Evolutionary conservation across 2,797 vertebrate species (phyloP), one percentile per base, ranked within the genome.

Genomic region (Microhierax caerulescens): DNA sequence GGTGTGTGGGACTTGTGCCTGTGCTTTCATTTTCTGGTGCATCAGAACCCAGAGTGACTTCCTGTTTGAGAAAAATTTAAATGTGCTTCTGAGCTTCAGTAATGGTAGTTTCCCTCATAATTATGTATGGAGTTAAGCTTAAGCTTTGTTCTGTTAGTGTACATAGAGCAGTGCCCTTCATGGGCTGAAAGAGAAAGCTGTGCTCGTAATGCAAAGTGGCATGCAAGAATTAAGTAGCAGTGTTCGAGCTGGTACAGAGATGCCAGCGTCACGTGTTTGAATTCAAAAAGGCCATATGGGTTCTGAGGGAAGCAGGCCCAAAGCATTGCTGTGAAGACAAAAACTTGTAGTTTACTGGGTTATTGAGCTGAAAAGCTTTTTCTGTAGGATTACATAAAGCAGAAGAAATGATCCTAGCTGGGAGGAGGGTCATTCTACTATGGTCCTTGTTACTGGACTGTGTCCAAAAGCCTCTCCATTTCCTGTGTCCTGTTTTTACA

Each of bases 141-240:
- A 18, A 39, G 48, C 16, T 43, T 47, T 11, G n/a, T 24, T 36
- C 32, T 23, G 37, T 50, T 30, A 21, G 53, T 4, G 19, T 5
- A 25, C 41, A 4, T 18, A 41, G 41, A 48, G 48, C 9, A 15
- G 64, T 15, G 45, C 64, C 39, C 74, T 72, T 76, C 7, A 1
- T 10, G 39, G 68, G 57, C 61, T 56, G 36, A 15, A 28, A 36
- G 56, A 70, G 61, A 45, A 43, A 37, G 24, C n/a, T 37, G 32
- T 2, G 4, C 32, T 27, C 5, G 0, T 19, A 12, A 32, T 27
- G 10, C 14, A 0, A 16, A 19, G 34, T 18, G 48, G 25, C 24
- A 4, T 5, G 32, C 32, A 12, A n/a, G 22, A 23, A 6, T 9
- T 11, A 4, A 20, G 50, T 28, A 20, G 37, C 45, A 5, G 32